phyloP scores from a whole-genome alignment of 2,888 invertebrate genomes.

The Eristalis tenax region DNA sequence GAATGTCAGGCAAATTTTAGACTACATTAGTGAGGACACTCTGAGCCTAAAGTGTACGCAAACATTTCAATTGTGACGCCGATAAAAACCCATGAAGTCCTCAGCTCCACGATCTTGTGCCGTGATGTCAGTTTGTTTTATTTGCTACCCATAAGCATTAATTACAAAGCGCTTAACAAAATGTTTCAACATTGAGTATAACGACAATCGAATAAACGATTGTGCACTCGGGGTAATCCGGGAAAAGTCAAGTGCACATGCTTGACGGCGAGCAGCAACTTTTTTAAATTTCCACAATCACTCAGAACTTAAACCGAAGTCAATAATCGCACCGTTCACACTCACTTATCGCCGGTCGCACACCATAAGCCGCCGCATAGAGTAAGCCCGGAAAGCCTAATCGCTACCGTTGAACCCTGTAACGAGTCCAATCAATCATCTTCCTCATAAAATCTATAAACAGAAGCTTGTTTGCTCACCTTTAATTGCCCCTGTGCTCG shows the following conservation, averaged over 20 bases:
- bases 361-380: neutral
- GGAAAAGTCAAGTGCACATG: neutral
- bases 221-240: neutral
- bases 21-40: too few relatives aligned
- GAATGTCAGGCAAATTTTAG: too few relatives aligned
- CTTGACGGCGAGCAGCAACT: neutral
- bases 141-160: too few relatives aligned
- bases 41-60: too few relatives aligned
- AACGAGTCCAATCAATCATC: constrained; percentile 40
- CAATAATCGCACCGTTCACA: neutral
- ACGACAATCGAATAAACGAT: neutral
- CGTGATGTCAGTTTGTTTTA: too few relatives aligned
- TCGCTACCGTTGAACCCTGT: constrained; percentile 42
- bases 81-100: too few relatives aligned
- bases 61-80: too few relatives aligned
- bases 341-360: neutral
- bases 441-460: constrained; percentile 54
- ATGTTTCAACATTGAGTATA: too few relatives aligned
- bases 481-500: constrained; percentile 67
- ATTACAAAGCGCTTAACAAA: too few relatives aligned
- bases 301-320: neutral
- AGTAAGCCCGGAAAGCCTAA: constrained; percentile 4
- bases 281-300: neutral
- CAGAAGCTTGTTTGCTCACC: constrained; percentile 68
- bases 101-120: too few relatives aligned